These are phyloP conservation scores for Scophthalmus maximus DNA, from an alignment of 2,113 vertebrate species.

Conservation along the genomic window DNA sequence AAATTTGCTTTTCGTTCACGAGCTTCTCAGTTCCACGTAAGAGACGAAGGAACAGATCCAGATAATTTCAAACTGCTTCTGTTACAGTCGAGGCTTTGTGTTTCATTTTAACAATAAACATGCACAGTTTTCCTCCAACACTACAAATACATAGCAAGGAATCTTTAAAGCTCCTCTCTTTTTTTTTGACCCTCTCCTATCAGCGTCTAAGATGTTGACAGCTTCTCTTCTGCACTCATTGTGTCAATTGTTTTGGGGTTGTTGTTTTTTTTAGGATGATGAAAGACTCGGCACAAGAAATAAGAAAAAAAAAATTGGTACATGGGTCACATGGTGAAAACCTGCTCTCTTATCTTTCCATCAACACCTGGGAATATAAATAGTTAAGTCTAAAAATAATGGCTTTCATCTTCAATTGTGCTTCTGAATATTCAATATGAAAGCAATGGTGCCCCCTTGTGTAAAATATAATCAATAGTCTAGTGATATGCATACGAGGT, in stretches of 20 bases:
- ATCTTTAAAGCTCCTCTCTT: slow-evolving; percentile 24
- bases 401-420: slow-evolving; percentile 71
- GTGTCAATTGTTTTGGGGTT: slow-evolving; percentile 54
- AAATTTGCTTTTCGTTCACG: slow-evolving; percentile 40
- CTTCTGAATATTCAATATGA: slow-evolving; percentile 57
- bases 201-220: slow-evolving; percentile 63
- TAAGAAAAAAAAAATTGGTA: slow-evolving; percentile 21
- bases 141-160: slow-evolving; percentile 24
- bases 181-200: slow-evolving; percentile 52
- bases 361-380: slow-evolving; percentile 69
- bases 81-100: slow-evolving; percentile 25
- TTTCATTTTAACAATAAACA: slow-evolving; percentile 25
- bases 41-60: slow-evolving; percentile 21
- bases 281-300: slow-evolving; percentile 36
- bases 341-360: slow-evolving; percentile 49
- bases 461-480: slow-evolving; percentile 55
- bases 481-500: slow-evolving; percentile 16
- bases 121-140: slow-evolving; percentile 10
- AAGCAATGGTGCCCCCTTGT: slow-evolving; percentile 78
- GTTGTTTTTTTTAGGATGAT: slow-evolving; percentile 19
- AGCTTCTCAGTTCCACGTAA: slow-evolving; percentile 40
- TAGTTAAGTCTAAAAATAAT: slow-evolving; percentile 75
- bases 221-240: slow-evolving; percentile 63
- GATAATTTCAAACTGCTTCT: slow-evolving; percentile 30
- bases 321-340: slow-evolving; percentile 53